Percentiles rank a stretch among this genome's conserved stretches.
Conservation (phyloP, 2,888 invertebrate genomes). For the Molorchus minor region DNA sequence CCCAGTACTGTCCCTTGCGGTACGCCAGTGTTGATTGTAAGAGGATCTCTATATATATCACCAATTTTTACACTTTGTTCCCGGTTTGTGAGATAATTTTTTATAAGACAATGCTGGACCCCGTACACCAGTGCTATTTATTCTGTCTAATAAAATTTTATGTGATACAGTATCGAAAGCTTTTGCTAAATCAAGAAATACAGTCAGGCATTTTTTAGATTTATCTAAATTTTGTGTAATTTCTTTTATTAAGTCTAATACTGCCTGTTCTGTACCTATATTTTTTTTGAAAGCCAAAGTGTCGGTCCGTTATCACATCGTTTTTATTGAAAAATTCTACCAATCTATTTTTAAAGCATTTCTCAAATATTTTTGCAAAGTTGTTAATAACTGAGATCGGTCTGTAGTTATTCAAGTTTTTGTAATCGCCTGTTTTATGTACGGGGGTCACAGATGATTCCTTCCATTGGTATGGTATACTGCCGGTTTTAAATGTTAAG, state of each 20-base stretch:
- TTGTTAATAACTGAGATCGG: not conserved
- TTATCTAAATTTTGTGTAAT: not conserved
- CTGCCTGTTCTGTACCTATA: conserved; percentile 7
- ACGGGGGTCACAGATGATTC: not conserved
- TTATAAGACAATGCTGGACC: not conserved
- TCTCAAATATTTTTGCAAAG: not conserved
- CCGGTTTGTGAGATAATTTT: conserved; percentile 7
- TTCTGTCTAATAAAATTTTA: not conserved
- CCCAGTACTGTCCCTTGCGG: too few species aligned
- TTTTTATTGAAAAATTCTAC: not conserved
- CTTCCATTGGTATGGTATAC: not conserved
- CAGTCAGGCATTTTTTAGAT: not conserved
- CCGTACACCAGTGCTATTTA: conserved; percentile 1
- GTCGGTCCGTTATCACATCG: conserved; percentile 11
- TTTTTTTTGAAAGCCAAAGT: conserved; percentile 11
- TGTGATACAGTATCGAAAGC: conserved; percentile 10
- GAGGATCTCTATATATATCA: not conserved
- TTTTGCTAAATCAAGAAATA: conserved; percentile 12
- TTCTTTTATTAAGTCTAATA: conserved; percentile 4
- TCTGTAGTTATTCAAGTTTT: not conserved
- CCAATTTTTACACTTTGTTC: conserved; percentile 1
- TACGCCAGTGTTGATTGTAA: too few species aligned
- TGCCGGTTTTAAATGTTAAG: not conserved
- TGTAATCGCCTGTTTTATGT: too few species aligned
- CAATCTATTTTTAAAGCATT: too few species aligned